Evolutionary conservation across 1,140 invertebrate species (phyloP).

Genomic region (Sycophaga agraensis): DNA sequence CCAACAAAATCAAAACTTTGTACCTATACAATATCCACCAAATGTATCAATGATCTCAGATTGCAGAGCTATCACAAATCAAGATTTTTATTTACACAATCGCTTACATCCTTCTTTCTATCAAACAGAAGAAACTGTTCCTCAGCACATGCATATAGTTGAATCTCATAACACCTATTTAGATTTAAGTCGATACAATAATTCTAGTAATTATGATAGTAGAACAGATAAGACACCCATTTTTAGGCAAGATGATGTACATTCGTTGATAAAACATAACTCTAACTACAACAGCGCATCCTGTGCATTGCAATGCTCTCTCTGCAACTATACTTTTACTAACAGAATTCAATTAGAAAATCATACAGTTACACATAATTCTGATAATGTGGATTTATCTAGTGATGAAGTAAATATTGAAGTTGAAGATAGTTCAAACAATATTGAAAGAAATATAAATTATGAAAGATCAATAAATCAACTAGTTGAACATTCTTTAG

Average conservation of each 20-base stretch:
- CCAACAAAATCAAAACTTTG: conserved; percentile 45
- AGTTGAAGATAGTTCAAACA: conserved; percentile 43
- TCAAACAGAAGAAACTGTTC: conserved; percentile 40
- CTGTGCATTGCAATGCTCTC: conserved; percentile 47
- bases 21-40: conserved; percentile 39
- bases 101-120: conserved; percentile 43
- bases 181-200: conserved; percentile 37
- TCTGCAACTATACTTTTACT: conserved; percentile 47
- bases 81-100: conserved; percentile 47
- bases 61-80: conserved; percentile 44
- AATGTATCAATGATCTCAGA: conserved; percentile 50
- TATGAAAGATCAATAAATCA: conserved; percentile 37
- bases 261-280: conserved; percentile 32
- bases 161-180: conserved; percentile 46
- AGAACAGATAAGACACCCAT: conserved; percentile 27
- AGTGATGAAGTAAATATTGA: conserved; percentile 47
- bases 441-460: conserved; percentile 36
- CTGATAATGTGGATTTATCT: conserved; percentile 42
- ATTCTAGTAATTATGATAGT: conserved; percentile 24
- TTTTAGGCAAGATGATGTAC: conserved; percentile 31
- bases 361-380: conserved; percentile 44
- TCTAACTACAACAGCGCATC: conserved; percentile 32
- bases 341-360: conserved; percentile 46
- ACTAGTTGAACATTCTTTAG: conserved; percentile 35
- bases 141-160: conserved; percentile 48